Evolutionary conservation across 2,888 invertebrate genomes (phyloP).

Genomic region (Lordiphosa fenestrarum): DNA sequence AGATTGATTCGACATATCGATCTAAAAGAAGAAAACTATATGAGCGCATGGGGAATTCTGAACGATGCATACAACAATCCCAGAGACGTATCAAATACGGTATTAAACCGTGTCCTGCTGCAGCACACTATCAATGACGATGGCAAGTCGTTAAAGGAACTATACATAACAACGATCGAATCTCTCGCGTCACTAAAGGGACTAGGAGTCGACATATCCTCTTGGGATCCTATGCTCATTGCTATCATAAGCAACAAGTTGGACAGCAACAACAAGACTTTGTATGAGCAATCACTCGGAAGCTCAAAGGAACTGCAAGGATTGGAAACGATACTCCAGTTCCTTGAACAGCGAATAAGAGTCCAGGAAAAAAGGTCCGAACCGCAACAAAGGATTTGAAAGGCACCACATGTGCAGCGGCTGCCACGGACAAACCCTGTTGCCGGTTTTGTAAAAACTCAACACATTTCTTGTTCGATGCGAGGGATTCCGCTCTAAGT

Average conservation of each 20-base stretch:
- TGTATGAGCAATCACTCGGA: conserved; percentile 2
- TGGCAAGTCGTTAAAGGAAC: background rate
- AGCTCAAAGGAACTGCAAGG: background rate
- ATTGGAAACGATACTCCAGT: background rate
- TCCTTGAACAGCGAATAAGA: conserved; percentile 1
- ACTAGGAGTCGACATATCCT: background rate
- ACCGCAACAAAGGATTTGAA: too few relatives aligned
- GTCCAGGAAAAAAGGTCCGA: background rate
- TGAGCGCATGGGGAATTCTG: background rate
- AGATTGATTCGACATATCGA: conserved; percentile 1
- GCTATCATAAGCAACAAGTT: background rate
- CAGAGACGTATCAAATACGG: background rate
- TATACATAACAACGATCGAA: background rate
- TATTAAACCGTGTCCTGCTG: background rate
- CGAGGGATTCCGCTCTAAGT: too few relatives aligned
- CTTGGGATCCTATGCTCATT: background rate
- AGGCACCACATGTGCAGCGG: too few relatives aligned
- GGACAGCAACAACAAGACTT: background rate
- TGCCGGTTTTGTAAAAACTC: background rate
- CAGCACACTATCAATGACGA: background rate
- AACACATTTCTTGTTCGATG: background rate
- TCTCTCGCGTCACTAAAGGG: background rate
- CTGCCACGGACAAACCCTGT: background rate
- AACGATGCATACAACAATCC: background rate
- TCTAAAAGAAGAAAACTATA: background rate